A percentile compares a stretch with the other conserved stretches of the same genome.
Evolutionary conservation across 2,888 invertebrate species (phyloP).

Genomic region (Synanthedon vespiformis): DNA sequence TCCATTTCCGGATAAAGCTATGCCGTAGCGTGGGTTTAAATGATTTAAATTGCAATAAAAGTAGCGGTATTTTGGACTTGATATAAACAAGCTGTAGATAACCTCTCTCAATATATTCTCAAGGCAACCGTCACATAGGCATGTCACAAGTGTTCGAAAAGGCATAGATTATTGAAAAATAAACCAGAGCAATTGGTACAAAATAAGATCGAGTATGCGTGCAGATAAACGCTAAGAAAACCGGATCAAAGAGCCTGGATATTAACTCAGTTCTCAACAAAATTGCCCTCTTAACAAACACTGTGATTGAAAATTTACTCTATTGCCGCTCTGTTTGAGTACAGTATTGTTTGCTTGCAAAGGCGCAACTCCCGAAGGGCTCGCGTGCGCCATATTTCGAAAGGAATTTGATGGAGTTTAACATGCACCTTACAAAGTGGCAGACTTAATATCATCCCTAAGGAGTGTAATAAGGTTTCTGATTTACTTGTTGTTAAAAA

Average conservation of each 20-base stretch:
- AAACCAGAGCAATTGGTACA: too few species aligned
- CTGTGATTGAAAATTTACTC: neutral
- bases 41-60: too few species aligned
- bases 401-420: constrained; percentile 29
- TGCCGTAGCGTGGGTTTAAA: too few species aligned
- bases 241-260: constrained; percentile 30
- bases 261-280: constrained; percentile 47
- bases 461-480: constrained; percentile 10
- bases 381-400: constrained; percentile 29
- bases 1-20: too few species aligned
- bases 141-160: neutral
- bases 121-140: neutral
- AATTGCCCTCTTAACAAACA: constrained; percentile 24
- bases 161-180: constrained; percentile 3
- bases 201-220: constrained; percentile 25
- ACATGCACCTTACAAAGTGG: constrained; percentile 28
- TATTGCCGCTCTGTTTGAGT: neutral
- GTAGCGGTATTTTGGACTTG: too few species aligned
- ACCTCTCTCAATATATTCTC: neutral
- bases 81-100: too few species aligned
- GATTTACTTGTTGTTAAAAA: neutral
- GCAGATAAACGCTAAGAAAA: constrained; percentile 46
- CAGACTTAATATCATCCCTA: constrained; percentile 12
- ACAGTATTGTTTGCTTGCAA: neutral
- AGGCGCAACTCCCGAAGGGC: constrained; percentile 9